Conservation (phyloP, 2,113 vertebrate species). For the Labeo catla region DNA sequence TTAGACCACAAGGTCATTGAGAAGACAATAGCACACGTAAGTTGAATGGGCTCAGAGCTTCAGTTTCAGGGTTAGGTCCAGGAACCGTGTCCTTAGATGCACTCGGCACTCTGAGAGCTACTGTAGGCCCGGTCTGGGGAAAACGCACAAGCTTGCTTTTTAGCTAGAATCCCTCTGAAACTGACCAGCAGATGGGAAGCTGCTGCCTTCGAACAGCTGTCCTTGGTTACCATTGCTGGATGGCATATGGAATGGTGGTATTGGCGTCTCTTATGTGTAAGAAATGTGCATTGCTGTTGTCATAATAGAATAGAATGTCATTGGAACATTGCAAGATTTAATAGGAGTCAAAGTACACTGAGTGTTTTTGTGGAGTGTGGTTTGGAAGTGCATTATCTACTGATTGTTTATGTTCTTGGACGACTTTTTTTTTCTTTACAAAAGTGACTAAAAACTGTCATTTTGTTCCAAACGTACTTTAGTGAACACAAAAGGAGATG, state of each 20-base stretch:
- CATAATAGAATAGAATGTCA: background rate
- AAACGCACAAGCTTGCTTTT: conserved; percentile 49
- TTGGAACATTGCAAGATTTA: conserved; percentile 1
- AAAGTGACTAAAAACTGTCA: background rate
- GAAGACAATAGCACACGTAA: conserved; percentile 78
- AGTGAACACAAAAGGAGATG: background rate
- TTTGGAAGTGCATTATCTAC: conserved; percentile 2
- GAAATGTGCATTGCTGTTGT: conserved; percentile 20
- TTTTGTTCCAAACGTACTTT: background rate
- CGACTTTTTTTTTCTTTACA: background rate
- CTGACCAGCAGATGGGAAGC: conserved; percentile 32
- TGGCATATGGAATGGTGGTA: conserved; percentile 18
- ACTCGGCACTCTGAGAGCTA: conserved; percentile 66
- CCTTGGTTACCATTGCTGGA: conserved; percentile 27
- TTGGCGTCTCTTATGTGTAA: background rate
- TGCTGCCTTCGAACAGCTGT: conserved; percentile 26
- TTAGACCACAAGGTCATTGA: conserved; percentile 76
- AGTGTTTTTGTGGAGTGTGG: conserved; percentile 12
- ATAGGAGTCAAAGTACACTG: conserved; percentile 26
- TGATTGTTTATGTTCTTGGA: conserved; percentile 29
- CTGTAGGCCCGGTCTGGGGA: conserved; percentile 61
- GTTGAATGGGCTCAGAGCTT: conserved; percentile 73
- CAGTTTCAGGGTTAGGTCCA: conserved; percentile 72
- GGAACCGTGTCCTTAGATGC: conserved; percentile 75
- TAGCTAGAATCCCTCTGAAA: conserved; percentile 61